These are phyloP conservation scores for Protobothrops mucrosquamatus DNA, from an alignment of 2,113 vertebrate species.

Conservation along the genomic window DNA sequence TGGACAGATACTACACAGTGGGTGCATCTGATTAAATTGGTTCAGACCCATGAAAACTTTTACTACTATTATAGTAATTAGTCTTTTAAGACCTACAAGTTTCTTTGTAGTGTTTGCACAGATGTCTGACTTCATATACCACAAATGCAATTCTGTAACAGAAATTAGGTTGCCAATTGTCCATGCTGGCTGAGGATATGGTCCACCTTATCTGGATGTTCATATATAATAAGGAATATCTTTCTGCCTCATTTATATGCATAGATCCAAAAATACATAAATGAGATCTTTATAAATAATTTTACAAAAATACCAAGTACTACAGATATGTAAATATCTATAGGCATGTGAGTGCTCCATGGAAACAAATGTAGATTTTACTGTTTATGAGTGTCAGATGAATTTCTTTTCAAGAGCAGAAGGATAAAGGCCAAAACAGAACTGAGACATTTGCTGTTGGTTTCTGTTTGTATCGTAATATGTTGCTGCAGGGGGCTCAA, in stretches of 20 bases:
- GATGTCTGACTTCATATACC: rapidly evolving
- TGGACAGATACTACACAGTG: not conserved
- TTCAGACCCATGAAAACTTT: not conserved
- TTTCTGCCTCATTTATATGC: not conserved
- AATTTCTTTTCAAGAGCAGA: not conserved
- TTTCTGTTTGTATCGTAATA: not conserved
- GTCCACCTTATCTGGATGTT: not conserved
- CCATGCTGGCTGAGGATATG: not conserved
- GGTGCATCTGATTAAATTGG: not conserved
- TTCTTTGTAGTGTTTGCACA: not conserved
- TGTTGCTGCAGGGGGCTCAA: not conserved
- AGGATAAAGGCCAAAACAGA: not conserved
- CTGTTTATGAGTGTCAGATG: not conserved
- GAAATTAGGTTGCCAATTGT: not conserved
- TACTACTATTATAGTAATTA: not conserved
- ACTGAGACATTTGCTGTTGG: not conserved
- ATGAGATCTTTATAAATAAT: not conserved
- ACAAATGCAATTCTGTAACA: rapidly evolving
- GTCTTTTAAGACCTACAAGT: not conserved
- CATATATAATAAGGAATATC: rapidly evolving
- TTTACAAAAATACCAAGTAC: not conserved
- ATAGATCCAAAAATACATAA: not conserved
- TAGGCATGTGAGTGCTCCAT: not conserved
- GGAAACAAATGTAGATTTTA: not conserved
- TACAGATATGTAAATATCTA: not conserved